Conservation (phyloP, 2,797 vertebrate species). For the Lithobates pipiens region DNA sequence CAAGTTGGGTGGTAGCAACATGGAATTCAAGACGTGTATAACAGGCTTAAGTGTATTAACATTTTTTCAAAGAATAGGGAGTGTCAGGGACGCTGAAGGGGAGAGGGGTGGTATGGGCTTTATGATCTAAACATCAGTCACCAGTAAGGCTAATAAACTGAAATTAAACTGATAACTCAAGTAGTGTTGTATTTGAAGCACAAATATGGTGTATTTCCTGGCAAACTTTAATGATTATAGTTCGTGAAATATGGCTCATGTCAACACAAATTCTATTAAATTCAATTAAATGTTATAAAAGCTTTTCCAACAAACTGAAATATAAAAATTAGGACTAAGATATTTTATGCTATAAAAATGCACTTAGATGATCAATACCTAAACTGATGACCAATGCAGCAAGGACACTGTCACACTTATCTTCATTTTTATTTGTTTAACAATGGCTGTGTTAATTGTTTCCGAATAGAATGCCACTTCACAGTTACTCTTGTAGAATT, state of each 20-base stretch:
- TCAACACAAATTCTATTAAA: conserved; percentile 60
- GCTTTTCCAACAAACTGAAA: conserved; percentile 26
- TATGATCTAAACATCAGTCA: no score
- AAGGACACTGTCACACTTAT: conserved; percentile 9
- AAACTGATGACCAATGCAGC: conserved; percentile 7
- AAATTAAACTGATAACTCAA: not conserved
- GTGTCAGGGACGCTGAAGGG: no score
- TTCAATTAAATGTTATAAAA: conserved; percentile 63
- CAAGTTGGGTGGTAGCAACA: no score
- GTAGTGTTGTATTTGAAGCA: not conserved
- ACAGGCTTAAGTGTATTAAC: no score
- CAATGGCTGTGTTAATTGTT: not conserved
- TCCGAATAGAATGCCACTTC: not conserved
- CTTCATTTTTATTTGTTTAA: conserved; percentile 15
- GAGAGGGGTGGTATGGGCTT: no score
- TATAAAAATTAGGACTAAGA: conserved; percentile 54
- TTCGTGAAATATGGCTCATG: conserved; percentile 52
- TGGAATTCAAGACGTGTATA: no score
- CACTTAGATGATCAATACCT: conserved; percentile 62
- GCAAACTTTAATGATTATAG: conserved; percentile 62
- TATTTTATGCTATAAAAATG: conserved; percentile 60
- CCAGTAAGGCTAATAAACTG: no score
- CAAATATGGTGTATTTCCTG: conserved; percentile 42
- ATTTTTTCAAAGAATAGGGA: no score
- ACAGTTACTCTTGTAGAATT: no score